These are phyloP conservation scores for Drosophila colorata DNA, from an alignment of 2,888 invertebrate species.

Conservation along the genomic window DNA sequence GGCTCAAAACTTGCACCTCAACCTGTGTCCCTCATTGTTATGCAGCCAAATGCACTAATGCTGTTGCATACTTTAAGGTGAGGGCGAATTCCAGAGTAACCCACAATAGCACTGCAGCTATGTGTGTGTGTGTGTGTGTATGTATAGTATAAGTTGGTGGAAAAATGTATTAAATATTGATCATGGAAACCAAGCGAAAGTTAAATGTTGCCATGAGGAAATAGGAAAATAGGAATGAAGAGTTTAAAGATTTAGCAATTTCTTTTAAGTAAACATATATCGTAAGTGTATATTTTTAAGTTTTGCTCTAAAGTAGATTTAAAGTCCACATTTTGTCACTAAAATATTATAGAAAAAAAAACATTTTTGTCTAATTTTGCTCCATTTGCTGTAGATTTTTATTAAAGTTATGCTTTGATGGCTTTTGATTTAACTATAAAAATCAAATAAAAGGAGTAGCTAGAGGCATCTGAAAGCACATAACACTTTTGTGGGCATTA, in stretches of 20 bases:
- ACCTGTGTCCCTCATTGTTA: conserved; percentile 47
- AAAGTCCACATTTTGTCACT: no score
- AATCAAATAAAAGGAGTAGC: no score
- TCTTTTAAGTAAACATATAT: not conserved
- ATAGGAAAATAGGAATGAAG: not conserved
- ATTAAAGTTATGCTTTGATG: no score
- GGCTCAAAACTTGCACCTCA: conserved; percentile 30
- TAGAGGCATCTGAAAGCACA: no score
- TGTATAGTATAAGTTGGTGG: conserved; percentile 1
- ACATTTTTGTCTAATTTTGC: no score
- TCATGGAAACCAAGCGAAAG: conserved; percentile 14
- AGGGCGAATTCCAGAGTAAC: conserved; percentile 19
- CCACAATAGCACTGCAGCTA: conserved; percentile 11
- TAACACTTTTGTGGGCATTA: no score
- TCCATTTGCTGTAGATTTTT: no score
- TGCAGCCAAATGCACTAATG: conserved; percentile 63
- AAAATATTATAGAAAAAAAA: no score
- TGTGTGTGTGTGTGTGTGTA: conserved; percentile 10
- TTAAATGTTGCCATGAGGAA: not conserved
- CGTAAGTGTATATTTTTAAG: no score
- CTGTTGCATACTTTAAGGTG: conserved; percentile 61
- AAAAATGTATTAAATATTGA: conserved; percentile 55
- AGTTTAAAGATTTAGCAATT: not conserved
- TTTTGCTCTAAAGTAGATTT: no score
- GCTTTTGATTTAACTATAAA: no score